phyloP scores from a whole-genome alignment of 2,797 vertebrate genomes.

The Astyanax mexicanus region DNA sequence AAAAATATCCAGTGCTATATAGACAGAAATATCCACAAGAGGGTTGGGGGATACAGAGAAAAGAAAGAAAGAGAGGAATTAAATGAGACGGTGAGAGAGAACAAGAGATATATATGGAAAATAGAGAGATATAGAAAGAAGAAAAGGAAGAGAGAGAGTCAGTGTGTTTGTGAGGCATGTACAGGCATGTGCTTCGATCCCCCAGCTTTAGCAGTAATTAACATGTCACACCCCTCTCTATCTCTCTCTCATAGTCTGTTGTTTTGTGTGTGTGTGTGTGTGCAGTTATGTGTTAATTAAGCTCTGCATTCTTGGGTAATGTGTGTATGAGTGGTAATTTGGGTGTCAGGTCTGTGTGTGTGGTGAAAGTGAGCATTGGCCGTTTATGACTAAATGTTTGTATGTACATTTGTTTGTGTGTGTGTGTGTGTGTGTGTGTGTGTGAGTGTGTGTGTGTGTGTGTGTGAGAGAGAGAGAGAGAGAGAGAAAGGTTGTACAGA shows the following conservation, averaged over 20 bases:
- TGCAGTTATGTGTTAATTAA: slow-evolving; percentile 54
- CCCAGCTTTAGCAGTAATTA: slow-evolving; percentile 54
- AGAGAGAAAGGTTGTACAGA: too few species aligned
- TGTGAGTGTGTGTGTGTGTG: too few species aligned
- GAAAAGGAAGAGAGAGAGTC: slow-evolving; percentile 1
- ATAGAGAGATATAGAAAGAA: neutral
- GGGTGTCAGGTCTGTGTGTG: slow-evolving; percentile 41
- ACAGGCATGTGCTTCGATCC: slow-evolving; percentile 49
- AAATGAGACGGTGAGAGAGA: neutral
- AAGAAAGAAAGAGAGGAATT: neutral
- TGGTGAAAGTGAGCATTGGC: slow-evolving; percentile 47
- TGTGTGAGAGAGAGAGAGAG: too few species aligned
- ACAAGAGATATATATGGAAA: neutral
- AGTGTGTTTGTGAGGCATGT: slow-evolving; percentile 29
- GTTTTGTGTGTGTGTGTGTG: slow-evolving; percentile 8
- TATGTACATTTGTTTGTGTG: neutral
- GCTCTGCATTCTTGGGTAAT: slow-evolving; percentile 43
- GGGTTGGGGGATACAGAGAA: neutral
- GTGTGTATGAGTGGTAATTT: slow-evolving; percentile 55
- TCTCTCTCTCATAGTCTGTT: neutral
- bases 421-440: too few species aligned
- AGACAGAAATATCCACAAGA: too few species aligned
- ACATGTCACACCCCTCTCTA: slow-evolving; percentile 45
- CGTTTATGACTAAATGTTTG: neutral
- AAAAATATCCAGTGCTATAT: too few species aligned